These are phyloP conservation scores for Netelia inedita DNA, from an alignment of 2,888 invertebrate genomes.

Conservation along the genomic window DNA sequence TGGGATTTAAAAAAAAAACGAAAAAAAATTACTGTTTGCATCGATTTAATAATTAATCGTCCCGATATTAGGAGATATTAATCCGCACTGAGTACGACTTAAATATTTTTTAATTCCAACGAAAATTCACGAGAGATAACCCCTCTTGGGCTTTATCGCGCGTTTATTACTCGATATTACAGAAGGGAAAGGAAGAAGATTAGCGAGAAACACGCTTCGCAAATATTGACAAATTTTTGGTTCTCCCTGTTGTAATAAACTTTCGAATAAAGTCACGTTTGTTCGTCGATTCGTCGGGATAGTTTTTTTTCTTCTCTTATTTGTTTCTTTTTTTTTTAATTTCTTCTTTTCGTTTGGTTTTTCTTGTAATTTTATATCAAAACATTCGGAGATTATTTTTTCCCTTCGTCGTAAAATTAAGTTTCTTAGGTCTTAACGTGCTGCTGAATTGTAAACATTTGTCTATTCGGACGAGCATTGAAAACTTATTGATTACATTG, in stretches of 20 bases:
- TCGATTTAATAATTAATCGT: slow-evolving; percentile 47
- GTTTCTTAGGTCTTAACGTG: slow-evolving; percentile 9
- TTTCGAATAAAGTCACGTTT: slow-evolving; percentile 74
- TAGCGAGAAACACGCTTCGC: slow-evolving; percentile 70
- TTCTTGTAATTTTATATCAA: neutral
- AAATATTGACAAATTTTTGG: slow-evolving; percentile 68
- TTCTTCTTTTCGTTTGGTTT: slow-evolving; percentile 2
- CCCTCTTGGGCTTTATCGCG: slow-evolving; percentile 21
- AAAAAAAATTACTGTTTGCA: slow-evolving; percentile 16
- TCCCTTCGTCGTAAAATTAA: slow-evolving; percentile 1
- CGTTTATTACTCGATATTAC: slow-evolving; percentile 29
- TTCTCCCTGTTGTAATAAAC: slow-evolving; percentile 74
- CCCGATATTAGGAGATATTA: slow-evolving; percentile 46
- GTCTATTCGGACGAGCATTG: slow-evolving; percentile 24
- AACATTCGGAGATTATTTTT: slow-evolving; percentile 25
- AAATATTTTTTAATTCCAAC: slow-evolving; percentile 23
- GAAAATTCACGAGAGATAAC: neutral
- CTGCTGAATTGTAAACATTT: slow-evolving; percentile 44
- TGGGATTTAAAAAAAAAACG: neutral
- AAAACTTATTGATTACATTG: slow-evolving; percentile 35
- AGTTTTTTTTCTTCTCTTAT: neutral
- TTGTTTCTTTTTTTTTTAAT: slow-evolving; percentile 5
- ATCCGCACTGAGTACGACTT: slow-evolving; percentile 50
- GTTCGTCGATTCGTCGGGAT: slow-evolving; percentile 44
- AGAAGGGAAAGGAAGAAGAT: slow-evolving; percentile 13